Evolutionary conservation across 2,113 vertebrate genomes (phyloP), one percentile per base, ranked within the genome.

Genomic region (Heteronetta atricapilla): DNA sequence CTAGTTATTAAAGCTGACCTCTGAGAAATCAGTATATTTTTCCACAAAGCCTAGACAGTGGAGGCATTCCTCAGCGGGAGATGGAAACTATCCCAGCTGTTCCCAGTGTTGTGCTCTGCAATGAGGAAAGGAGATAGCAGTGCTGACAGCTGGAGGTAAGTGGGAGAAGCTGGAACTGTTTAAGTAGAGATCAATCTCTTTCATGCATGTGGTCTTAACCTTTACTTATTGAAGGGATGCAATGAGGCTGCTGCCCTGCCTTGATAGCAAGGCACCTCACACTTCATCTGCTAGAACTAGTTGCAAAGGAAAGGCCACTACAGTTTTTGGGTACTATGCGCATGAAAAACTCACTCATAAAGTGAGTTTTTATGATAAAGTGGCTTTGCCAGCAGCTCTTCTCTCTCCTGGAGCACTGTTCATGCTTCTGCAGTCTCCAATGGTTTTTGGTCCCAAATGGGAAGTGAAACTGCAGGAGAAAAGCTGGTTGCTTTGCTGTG

Each of bases 391-490:
- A 48, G 46, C 46, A 46, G 46, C 46, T 46, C 46, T 48, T 48
- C 46, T 48, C 46, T 48, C 46, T 48, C 46, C 46, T 73, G 33
- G 44, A 63, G 15, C 14, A 4, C 11, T 10, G 46, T 77, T n/a
- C 46, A n/a, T 68, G 48, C 75, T 78, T 74, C 55, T 75, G 64
- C 10, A 4, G 62, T 73, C 69, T 88, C 80, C 88, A 50, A 2
- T 46, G 66, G 22, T 25, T 78, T 85, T 83, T 6, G 6, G 60
- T 86, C 68, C 79, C 10, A 21, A 80, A 17, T 33, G 83, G 77
- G 96, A 96, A 96, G 62, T 94, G 93, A 95, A 95, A 96, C 80
- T 88, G 88, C 12, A 81, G 88, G 93, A 91, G 56, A 59, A 88
- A n/a, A 64, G 64, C 82, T 73, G 73, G 5, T 64, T 81, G 33